Evolutionary conservation across 1,140 invertebrate species (phyloP), one percentile per base, ranked within the genome.

Genomic region (Zaprionus davidi): DNA sequence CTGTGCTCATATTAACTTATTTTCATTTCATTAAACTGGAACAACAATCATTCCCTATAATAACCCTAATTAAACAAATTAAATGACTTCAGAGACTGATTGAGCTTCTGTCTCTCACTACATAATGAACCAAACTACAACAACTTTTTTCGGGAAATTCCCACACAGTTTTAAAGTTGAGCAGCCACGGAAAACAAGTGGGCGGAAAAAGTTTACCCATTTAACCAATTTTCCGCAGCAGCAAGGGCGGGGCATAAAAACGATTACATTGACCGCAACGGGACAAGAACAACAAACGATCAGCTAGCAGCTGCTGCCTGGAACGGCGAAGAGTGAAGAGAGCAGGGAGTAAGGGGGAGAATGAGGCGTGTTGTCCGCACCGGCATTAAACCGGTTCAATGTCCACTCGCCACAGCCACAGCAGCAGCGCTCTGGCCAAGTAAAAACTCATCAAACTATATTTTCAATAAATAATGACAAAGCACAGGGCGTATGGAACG

Each of bases 381-480:
- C 57, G 60, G 46, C 49, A 26, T 71, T 76, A 51, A 65, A 62
- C 67, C 41, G 68, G 67, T 64, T 76, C 73, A 76, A 64, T 71
- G 67, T 64, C 53, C 64, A 58, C 20, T 24, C 46, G 17, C 15
- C 34, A 41, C 34, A 41, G 66, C 28, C 38, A 65, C 28, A 24
- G 51, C 49, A 12, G 20, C 60, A 46, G 36, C 56, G 5, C 53
- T 51, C 55, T 36, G 51, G 66, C 63, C 56, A 82, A 87, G 83
- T 86, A 87, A 87, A 88, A 87, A 88, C 84, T 88, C 85, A 88
- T 88, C 85, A 90, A 88, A 88, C 84, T 81, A 88, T 88, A 85
- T 88, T 88, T 88, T 90, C 84, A 88, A 90, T 88, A 88, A 84
- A 88, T 88, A 88, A 81, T 87, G 85, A 90, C 85, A 84, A 84